Evolutionary conservation across 1,140 invertebrate species (phyloP), one percentile per base, ranked within the genome.

Genomic region (Hylyphantes graminicola): DNA sequence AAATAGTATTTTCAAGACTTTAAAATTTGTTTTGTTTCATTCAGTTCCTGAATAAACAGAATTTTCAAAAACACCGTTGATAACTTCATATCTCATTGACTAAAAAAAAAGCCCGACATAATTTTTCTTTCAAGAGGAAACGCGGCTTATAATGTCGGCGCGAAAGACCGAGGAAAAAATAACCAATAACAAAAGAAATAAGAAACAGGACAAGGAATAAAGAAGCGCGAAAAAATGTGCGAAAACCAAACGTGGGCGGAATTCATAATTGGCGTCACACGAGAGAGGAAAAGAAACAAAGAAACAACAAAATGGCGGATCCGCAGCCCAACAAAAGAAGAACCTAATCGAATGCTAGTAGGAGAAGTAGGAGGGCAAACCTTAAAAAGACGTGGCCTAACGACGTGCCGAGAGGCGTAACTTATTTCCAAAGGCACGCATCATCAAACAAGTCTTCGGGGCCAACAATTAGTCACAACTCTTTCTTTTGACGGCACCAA

Each of bases 351-450:
- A 63, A 63, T 54, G 72, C 48, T 59, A 57, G 74, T 63, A 59
- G 72, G 11, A 65, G 61, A 54, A 19, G 80, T 74, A 72, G 70
- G 80, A 83, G 80, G 80, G 72, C 80, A 57, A 74, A 74, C 70
- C 72, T 53, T 35, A 53, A 73, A 81, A 73, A 73, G 67, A 81
- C 54, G 51, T 48, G 72, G 70, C 72, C 55, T 82, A 83, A 83
- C 72, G 17, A 83, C 70, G 80, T 83, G 80, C 55, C 80, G 80
- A 83, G 80, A 83, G 80, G 80, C 80, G 80, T 83, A 74, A 83
- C 80, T 53, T 75, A 75, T 83, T 83, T 75, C 51, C 59, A 67
- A 83, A 83, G 59, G 70, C 57, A 83, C 70, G 61, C 59, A 65
- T 75, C 78, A 73, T 70, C 78, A 63, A 81, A 70, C 55, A 73